Evolutionary conservation across 1,140 invertebrate species (phyloP), one percentile per base, ranked within the genome.

Genomic region (Neodiprion virginianus): DNA sequence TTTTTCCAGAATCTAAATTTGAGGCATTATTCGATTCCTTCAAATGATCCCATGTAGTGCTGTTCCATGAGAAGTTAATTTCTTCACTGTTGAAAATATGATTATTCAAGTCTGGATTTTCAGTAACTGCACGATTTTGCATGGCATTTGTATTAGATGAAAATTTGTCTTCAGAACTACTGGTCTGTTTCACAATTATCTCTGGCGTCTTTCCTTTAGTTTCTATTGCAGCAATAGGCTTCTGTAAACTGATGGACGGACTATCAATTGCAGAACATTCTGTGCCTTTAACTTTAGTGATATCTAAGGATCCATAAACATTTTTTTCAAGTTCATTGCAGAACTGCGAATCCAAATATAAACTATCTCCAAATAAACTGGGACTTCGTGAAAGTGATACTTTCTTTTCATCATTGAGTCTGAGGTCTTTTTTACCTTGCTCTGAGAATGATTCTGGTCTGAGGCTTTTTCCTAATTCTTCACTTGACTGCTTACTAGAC

Each of bases 271-370:
- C n/a, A 8, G 53, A 17, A 61, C 4, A 61, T 61, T 61, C 53
- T 8, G 53, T 61, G 11, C 8, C 53, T 17, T 5, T 61, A 61
- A 17, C 11, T 61, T 61, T 61, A 8, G 79, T 75, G 7, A 81
- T 71, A 69, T 80, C 75, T 1, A 78, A 48, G 40, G 79, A 79
- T 68, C 83, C 84, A 7, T 85, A 72, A 1, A 87, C 74, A 80
- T 88, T 88, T 79, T 87, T 79, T 9, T 88, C 87, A 12, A 89
- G 79, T 28, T 85, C 74, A 69, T 85, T 82, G 47, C 76, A 86
- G 48, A 87, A 81, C 72, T 87, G 86, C 5, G 80, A 82, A 71
- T 89, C 87, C 0, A 88, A 66, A 72, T 83, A 82, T 14, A 87
- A 81, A 76, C 83, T 88, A 49, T 88, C 86, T 10, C 80, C 83